These are phyloP conservation scores for Hylyphantes graminicola DNA, from an alignment of 1,140 invertebrate genomes.

Conservation along the genomic window DNA sequence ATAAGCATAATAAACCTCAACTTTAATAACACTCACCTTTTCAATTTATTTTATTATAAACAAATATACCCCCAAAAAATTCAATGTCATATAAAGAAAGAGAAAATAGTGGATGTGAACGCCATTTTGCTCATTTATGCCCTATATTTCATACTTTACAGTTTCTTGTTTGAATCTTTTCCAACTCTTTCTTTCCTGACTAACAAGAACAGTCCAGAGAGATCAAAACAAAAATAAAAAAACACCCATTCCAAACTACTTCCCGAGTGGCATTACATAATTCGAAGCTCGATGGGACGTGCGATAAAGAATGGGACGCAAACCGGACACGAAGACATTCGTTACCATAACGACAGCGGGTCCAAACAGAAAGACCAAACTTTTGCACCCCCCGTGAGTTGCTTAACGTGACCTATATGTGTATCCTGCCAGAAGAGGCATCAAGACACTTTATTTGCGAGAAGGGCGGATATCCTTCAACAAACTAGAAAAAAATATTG, in stretches of 20 bases:
- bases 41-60: no score
- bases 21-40: no score
- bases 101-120: not conserved
- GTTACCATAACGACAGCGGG: constrained; percentile 22
- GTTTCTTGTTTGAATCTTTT: not conserved
- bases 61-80: no score
- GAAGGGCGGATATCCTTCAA: no score
- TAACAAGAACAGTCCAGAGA: not conserved
- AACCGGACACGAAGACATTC: constrained; percentile 13
- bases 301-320: constrained; percentile 7
- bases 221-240: constrained; percentile 1
- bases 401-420: constrained; percentile 26
- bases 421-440: not conserved
- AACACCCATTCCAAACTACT: not conserved
- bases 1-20: no score
- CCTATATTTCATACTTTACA: not conserved
- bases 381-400: constrained; percentile 2
- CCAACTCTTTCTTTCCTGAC: not conserved
- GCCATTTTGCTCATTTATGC: not conserved
- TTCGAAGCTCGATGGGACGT: constrained; percentile 13
- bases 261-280: not conserved
- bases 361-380: constrained; percentile 35
- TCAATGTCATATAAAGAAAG: no score
- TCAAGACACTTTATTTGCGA: no score
- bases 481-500: no score